Evolutionary conservation across 2,888 invertebrate species (phyloP), one percentile per base, ranked within the genome.

Genomic region (Drosophila anomalata): DNA sequence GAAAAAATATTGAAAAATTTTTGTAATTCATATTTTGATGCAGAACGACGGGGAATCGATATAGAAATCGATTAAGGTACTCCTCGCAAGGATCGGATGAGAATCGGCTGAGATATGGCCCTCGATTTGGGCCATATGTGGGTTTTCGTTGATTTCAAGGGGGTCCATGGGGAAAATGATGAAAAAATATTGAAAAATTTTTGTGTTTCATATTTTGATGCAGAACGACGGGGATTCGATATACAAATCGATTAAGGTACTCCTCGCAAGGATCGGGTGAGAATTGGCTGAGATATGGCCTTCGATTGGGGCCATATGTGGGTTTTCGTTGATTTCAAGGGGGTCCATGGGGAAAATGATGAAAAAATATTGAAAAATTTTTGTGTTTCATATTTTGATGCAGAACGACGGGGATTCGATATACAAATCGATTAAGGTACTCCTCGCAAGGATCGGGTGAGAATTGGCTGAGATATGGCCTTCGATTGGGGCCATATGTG

Each of bases 21-120:
- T n/a, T 0, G 6, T 0, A 0, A 0, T 12, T 0, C 0, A n/a
- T 12, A 17, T 17, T 17, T 29, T 29, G 36, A 36, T 36, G n/a
- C n/a, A n/a, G n/a, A 36, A 6, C n/a, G 7, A 7, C 0, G 6
- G 17, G 17, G 26, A 26, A 26, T 26, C 26, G 6, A 26, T 26
- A 26, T 26, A 26, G 2, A 26, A 26, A 26, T 17, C 17, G 17
- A 17, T 17, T 17, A 17, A 17, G 17, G 17, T 17, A 1, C 17
- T 17, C 17, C 17, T 17, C 17, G 17, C 17, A 17, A 17, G 17
- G 17, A 17, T 17, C 17, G 17, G 17, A 17, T 17, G n/a, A 2
- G n/a, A n/a, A 36, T 14, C 6, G 36, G 36, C n/a, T 36, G 36
- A 36, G n/a, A n/a, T 36, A n/a, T 36, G n/a, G 36, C 2, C 36